Evolutionary conservation across 2,888 invertebrate species (phyloP).

Genomic region (Lumbricus terrestris): DNA sequence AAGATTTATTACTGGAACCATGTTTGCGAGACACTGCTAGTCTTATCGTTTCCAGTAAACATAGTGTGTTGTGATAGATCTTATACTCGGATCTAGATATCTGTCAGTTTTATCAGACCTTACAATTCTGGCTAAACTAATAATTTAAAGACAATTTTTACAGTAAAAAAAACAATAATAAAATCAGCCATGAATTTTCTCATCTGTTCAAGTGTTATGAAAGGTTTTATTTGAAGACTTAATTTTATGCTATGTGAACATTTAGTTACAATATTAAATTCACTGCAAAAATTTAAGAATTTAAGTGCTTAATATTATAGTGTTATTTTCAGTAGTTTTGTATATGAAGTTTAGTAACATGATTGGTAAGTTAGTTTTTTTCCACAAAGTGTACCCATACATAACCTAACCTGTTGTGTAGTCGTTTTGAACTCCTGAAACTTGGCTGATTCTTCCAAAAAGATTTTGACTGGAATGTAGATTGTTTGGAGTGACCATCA

Average conservation of each 20-base stretch:
- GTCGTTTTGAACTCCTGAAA: too few relatives aligned
- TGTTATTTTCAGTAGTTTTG: too few relatives aligned
- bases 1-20: neutral
- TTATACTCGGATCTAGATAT: neutral
- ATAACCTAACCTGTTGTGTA: too few relatives aligned
- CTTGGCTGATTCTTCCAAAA: too few relatives aligned
- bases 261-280: neutral
- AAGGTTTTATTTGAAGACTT: neutral
- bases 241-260: neutral
- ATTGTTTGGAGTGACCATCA: too few relatives aligned
- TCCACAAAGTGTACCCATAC: too few relatives aligned
- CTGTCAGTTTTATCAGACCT: neutral
- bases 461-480: too few relatives aligned
- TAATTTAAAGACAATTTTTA: neutral
- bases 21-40: neutral
- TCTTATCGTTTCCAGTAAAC: neutral
- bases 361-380: too few relatives aligned
- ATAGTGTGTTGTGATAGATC: neutral
- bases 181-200: neutral
- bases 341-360: too few relatives aligned
- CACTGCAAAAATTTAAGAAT: neutral
- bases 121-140: neutral
- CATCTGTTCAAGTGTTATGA: neutral
- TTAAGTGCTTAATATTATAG: too few relatives aligned
- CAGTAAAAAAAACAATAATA: too few relatives aligned